These are phyloP conservation scores for Phocoena phocoena DNA, from an alignment of 2,113 vertebrate species.

Conservation along the genomic window DNA sequence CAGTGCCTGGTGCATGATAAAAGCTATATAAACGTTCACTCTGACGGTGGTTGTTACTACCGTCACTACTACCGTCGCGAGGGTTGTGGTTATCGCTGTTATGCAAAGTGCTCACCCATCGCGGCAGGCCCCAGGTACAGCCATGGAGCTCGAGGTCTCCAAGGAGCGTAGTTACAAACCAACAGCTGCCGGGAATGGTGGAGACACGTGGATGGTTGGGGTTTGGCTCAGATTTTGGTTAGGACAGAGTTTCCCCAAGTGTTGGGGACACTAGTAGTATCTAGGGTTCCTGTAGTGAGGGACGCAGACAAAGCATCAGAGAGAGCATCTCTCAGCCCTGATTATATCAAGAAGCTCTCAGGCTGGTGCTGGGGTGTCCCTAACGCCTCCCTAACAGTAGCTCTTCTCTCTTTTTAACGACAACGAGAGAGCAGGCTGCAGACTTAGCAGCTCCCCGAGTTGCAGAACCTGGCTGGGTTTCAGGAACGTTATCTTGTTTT, in stretches of 20 bases:
- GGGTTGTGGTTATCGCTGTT: background rate
- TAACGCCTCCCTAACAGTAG: rapidly evolving
- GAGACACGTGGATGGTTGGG: background rate
- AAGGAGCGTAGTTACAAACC: background rate
- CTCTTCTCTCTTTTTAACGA: background rate
- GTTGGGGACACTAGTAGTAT: background rate
- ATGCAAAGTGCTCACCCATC: background rate
- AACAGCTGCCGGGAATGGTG: rapidly evolving
- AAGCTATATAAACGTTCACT: background rate
- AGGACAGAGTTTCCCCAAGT: background rate
- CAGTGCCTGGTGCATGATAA: background rate
- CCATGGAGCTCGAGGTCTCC: background rate
- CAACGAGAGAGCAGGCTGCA: rapidly evolving
- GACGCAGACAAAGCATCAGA: background rate
- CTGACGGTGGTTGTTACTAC: background rate
- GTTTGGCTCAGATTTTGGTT: background rate
- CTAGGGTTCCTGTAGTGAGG: background rate
- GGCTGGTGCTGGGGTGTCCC: background rate
- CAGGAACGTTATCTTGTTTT: background rate
- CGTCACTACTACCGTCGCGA: too few species aligned
- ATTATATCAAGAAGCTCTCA: background rate
- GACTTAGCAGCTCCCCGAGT: background rate
- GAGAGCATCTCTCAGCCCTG: background rate
- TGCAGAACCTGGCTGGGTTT: background rate
- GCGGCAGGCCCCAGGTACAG: background rate